phyloP scores from a whole-genome alignment of 2,113 vertebrate genomes.

The Pionites leucogaster region DNA sequence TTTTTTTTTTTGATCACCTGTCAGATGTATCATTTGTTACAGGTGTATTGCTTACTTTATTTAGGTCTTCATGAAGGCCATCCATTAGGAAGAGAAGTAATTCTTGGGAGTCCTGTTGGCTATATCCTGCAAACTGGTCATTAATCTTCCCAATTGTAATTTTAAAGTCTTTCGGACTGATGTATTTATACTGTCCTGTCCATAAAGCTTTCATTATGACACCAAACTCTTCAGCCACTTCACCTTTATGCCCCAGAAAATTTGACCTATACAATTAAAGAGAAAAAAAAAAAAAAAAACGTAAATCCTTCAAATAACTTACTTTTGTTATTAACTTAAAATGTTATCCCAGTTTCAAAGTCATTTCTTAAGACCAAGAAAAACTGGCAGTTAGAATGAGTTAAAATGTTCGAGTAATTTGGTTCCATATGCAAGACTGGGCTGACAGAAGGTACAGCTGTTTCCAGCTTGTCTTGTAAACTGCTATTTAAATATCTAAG shows the following conservation, averaged over 20 bases:
- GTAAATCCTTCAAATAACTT: not conserved
- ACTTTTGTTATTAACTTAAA: not conserved
- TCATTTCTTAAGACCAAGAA: not conserved
- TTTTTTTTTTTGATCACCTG: not conserved
- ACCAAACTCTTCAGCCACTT: slow-evolving; percentile 97
- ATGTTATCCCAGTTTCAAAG: not conserved
- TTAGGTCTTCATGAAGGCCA: slow-evolving; percentile 96
- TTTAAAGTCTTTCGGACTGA: slow-evolving; percentile 96
- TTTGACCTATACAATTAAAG: slow-evolving; percentile 81
- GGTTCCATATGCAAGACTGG: not conserved
- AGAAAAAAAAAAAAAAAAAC: not conserved
- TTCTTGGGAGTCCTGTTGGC: slow-evolving; percentile 98
- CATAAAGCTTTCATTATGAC: slow-evolving; percentile 97
- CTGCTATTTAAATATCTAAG: not conserved
- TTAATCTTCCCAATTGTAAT: slow-evolving; percentile 96
- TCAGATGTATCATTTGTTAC: not conserved
- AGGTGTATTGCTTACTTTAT: slow-evolving; percentile 83
- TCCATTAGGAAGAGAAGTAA: slow-evolving; percentile 97
- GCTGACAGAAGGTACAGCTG: not conserved
- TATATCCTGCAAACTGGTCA: slow-evolving; percentile 90
- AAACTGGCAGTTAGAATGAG: not conserved
- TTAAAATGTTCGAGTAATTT: not conserved
- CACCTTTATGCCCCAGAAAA: slow-evolving; percentile 94
- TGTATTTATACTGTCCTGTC: slow-evolving; percentile 91
- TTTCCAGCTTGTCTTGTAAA: not conserved